Conservation (phyloP, 2,888 invertebrate species). For the Hypercompe scribonia region DNA sequence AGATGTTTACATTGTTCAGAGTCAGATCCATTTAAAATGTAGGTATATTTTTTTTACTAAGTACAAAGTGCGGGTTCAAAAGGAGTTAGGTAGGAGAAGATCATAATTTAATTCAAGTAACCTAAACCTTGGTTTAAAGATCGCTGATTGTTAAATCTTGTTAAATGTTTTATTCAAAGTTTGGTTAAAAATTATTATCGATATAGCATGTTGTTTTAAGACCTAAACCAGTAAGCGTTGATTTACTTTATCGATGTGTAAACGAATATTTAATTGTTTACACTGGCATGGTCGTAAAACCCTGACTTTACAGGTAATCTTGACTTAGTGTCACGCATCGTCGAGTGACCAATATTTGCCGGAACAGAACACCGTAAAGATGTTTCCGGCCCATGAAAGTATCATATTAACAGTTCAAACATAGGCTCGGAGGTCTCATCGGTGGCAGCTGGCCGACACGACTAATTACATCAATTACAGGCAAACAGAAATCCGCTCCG, state of each 20-base stretch:
- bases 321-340: slow-evolving; percentile 76
- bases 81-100: too few species aligned
- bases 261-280: slow-evolving; percentile 39
- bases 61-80: too few species aligned
- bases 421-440: slow-evolving; percentile 71
- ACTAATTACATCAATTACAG: slow-evolving; percentile 87
- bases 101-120: too few species aligned
- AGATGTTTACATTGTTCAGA: too few species aligned
- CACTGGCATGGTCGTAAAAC: slow-evolving; percentile 24
- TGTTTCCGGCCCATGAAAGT: slow-evolving; percentile 83
- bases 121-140: neutral
- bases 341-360: slow-evolving; percentile 83
- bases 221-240: slow-evolving; percentile 38
- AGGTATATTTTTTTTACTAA: too few species aligned
- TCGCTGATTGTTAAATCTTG: neutral
- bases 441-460: slow-evolving; percentile 83
- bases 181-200: neutral
- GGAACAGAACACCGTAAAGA: slow-evolving; percentile 80
- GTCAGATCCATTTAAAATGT: too few species aligned
- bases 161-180: slow-evolving; percentile 2
- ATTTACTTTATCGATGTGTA: slow-evolving; percentile 30
- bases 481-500: slow-evolving; percentile 78
- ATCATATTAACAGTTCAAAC: slow-evolving; percentile 83
- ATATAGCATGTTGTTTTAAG: slow-evolving; percentile 30
- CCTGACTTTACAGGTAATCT: slow-evolving; percentile 58